Conservation (phyloP, 1,140 invertebrate genomes). For the Drosophila ohnishii region DNA sequence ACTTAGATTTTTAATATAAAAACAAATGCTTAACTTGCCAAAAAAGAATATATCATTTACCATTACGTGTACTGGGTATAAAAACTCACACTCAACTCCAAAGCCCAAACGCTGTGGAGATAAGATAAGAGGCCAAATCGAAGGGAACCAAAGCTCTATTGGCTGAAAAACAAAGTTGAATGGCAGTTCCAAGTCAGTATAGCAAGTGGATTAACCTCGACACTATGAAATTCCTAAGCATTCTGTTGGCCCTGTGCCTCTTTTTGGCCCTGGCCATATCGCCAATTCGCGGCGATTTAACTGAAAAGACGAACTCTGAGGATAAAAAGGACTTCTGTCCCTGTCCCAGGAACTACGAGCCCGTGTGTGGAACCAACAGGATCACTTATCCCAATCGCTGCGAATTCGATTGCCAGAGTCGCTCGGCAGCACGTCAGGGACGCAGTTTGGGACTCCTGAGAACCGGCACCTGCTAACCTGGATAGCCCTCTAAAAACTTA, state of each 20-base stretch:
- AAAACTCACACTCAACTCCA: slow-evolving; percentile 20
- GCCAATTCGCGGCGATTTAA: slow-evolving; percentile 17
- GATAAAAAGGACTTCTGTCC: slow-evolving; percentile 63
- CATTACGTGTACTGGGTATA: not conserved
- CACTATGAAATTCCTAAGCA: slow-evolving; percentile 55
- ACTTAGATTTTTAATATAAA: no score
- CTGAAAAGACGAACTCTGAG: not conserved
- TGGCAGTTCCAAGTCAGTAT: slow-evolving; percentile 45
- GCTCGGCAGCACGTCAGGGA: slow-evolving; percentile 52
- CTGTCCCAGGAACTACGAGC: slow-evolving; percentile 83
- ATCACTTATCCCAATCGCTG: slow-evolving; percentile 84
- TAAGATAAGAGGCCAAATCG: slow-evolving; percentile 60
- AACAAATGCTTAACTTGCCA: no score
- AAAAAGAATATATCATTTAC: not conserved
- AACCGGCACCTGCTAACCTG: slow-evolving; percentile 56
- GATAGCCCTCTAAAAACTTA: not conserved
- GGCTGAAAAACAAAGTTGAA: slow-evolving; percentile 13
- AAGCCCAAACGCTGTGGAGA: slow-evolving; percentile 29
- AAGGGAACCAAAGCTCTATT: slow-evolving; percentile 23
- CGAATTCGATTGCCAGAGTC: slow-evolving; percentile 81
- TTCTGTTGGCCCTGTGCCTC: slow-evolving; percentile 63
- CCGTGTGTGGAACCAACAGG: slow-evolving; percentile 84
- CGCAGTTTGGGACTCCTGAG: slow-evolving; percentile 65
- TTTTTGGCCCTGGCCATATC: slow-evolving; percentile 36
- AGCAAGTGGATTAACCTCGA: slow-evolving; percentile 63